phyloP scores from a whole-genome alignment of 2,888 invertebrate species.

The Dromius quadrimaculatus region DNA sequence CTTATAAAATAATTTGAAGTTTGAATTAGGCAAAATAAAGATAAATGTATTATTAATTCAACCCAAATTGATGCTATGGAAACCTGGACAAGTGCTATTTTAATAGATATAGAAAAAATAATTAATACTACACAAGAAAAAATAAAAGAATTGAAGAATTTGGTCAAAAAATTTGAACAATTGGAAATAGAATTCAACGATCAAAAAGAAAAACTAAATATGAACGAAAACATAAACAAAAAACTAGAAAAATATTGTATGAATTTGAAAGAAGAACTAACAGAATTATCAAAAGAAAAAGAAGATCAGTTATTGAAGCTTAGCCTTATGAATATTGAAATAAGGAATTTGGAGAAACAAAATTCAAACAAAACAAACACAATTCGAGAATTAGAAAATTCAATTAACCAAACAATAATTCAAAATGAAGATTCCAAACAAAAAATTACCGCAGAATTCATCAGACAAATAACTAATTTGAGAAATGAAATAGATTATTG shows the following conservation, averaged over 20 bases:
- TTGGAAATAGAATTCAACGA: conserved; percentile 24
- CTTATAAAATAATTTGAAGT: conserved; percentile 34
- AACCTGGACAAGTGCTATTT: conserved; percentile 48
- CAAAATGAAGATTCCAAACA: conserved; percentile 10
- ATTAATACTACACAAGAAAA: conserved; percentile 2
- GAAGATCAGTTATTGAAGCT: neutral
- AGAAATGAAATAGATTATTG: conserved; percentile 1
- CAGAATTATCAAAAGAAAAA: neutral
- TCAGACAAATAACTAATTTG: conserved; percentile 13
- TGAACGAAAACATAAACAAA: neutral
- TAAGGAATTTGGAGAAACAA: neutral
- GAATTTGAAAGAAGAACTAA: too few species aligned
- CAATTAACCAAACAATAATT: conserved; percentile 5
- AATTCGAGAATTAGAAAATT: conserved; percentile 12
- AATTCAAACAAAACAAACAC: neutral
- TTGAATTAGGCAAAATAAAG: conserved; percentile 34
- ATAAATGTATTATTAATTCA: conserved; percentile 49
- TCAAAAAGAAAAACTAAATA: neutral
- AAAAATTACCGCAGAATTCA: neutral
- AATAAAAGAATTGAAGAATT: conserved; percentile 4
- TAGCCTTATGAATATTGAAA: neutral
- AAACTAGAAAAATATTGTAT: neutral
- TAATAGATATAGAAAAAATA: conserved; percentile 45
- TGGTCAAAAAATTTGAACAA: neutral
- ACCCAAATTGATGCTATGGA: conserved; percentile 53